phyloP scores from a whole-genome alignment of 2,797 vertebrate genomes.

The Sebastes oblongus region DNA sequence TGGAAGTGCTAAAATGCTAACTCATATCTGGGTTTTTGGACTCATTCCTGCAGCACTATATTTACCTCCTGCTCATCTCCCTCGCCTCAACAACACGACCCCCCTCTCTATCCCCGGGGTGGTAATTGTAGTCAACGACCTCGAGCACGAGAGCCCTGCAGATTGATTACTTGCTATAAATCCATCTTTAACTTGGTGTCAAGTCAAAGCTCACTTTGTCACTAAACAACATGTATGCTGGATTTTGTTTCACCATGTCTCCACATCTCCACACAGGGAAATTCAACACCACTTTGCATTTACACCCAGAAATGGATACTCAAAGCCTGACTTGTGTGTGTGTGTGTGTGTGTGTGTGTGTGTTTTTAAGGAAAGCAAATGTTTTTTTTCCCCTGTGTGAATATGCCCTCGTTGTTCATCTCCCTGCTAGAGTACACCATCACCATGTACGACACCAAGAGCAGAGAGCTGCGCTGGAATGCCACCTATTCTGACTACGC shows the following conservation, averaged over 20 bases:
- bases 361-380: conserved; percentile 10
- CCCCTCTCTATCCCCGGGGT: neutral
- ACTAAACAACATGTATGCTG: neutral
- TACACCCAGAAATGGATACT: neutral
- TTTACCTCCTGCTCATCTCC: conserved; percentile 22
- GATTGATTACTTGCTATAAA: neutral
- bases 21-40: too few species aligned
- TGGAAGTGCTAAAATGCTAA: too few species aligned
- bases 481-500: conserved; percentile 98
- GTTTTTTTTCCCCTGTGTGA: neutral
- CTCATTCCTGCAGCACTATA: neutral
- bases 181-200: conserved; percentile 18
- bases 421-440: conserved; percentile 92
- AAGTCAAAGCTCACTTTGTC: conserved; percentile 20
- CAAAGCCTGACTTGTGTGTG: neutral
- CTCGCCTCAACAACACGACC: neutral
- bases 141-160: neutral
- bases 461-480: conserved; percentile 95
- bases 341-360: conserved; percentile 17
- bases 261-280: neutral
- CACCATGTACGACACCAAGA: conserved; percentile 99
- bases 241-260: conserved; percentile 11
- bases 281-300: conserved; percentile 10
- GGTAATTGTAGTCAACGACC: conserved; percentile 9
- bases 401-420: neutral